These are phyloP conservation scores for Serilophus lunatus DNA, from an alignment of 2,113 vertebrate genomes.

Conservation along the genomic window DNA sequence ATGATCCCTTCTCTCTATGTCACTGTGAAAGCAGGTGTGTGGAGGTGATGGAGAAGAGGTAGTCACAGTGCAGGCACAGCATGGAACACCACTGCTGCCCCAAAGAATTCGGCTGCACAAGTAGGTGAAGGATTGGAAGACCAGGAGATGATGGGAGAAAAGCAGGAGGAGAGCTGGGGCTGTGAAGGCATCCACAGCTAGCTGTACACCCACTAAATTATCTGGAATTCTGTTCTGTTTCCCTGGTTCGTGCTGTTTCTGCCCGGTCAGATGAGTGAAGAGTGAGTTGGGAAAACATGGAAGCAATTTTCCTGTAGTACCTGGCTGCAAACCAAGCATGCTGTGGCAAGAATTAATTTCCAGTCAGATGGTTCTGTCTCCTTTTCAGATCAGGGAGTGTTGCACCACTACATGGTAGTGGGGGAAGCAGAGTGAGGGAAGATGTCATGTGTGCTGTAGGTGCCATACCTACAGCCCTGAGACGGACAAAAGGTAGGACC, in stretches of 20 bases:
- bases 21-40: not conserved
- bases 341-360: not conserved
- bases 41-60: not conserved
- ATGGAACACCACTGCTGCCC: accelerated
- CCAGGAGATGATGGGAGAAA: not conserved
- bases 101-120: not conserved
- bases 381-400: not conserved
- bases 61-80: accelerated
- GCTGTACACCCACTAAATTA: not conserved
- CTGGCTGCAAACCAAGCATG: not conserved
- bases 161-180: not conserved
- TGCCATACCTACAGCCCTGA: not conserved
- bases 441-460: not conserved
- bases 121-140: not conserved
- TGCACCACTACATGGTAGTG: accelerated
- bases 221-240: not conserved
- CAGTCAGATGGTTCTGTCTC: not conserved
- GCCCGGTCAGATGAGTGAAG: not conserved
- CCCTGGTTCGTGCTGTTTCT: not conserved
- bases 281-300: not conserved
- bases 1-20: not conserved
- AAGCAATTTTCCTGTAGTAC: not conserved
- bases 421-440: not conserved
- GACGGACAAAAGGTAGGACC: not conserved
- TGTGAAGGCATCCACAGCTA: not conserved